Conservation (phyloP, 2,113 vertebrate species). For the Coryphaenoides rupestris region DNA sequence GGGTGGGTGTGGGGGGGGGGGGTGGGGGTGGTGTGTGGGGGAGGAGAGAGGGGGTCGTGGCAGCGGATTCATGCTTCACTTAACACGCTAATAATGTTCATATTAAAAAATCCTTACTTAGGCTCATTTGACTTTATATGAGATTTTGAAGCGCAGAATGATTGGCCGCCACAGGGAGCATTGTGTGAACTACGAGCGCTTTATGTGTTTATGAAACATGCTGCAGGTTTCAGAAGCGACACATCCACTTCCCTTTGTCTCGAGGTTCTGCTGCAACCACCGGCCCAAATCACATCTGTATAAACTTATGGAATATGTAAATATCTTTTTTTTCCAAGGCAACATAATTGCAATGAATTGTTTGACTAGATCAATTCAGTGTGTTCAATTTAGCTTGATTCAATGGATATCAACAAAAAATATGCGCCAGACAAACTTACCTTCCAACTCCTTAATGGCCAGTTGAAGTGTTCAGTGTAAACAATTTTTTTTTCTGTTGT, state of each 20-base stretch:
- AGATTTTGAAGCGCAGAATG: slow-evolving; percentile 40
- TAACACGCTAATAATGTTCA: slow-evolving; percentile 69
- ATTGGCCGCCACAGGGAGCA: slow-evolving; percentile 12
- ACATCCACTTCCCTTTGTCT: too few relatives aligned
- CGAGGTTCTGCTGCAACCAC: too few relatives aligned
- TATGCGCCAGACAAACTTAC: not conserved
- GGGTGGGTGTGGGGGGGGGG: not conserved
- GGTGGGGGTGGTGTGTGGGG: not conserved
- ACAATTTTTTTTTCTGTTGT: not conserved
- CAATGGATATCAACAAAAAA: too few relatives aligned
- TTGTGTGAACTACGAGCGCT: too few relatives aligned
- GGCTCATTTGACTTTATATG: slow-evolving; percentile 50
- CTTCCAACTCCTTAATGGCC: not conserved
- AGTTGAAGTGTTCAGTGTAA: too few relatives aligned
- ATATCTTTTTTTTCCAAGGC: not conserved
- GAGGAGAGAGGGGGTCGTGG: slow-evolving; percentile 40
- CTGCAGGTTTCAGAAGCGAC: too few relatives aligned
- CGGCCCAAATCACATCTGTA: too few relatives aligned
- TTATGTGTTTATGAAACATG: not conserved
- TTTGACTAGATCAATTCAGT: not conserved
- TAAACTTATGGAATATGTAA: too few relatives aligned
- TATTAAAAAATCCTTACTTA: slow-evolving; percentile 59
- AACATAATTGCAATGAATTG: not conserved
- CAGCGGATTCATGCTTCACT: slow-evolving; percentile 65
- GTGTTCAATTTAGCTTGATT: too few relatives aligned